These are phyloP conservation scores for Copidosoma floridanum DNA, from an alignment of 1,140 invertebrate genomes.

Conservation along the genomic window DNA sequence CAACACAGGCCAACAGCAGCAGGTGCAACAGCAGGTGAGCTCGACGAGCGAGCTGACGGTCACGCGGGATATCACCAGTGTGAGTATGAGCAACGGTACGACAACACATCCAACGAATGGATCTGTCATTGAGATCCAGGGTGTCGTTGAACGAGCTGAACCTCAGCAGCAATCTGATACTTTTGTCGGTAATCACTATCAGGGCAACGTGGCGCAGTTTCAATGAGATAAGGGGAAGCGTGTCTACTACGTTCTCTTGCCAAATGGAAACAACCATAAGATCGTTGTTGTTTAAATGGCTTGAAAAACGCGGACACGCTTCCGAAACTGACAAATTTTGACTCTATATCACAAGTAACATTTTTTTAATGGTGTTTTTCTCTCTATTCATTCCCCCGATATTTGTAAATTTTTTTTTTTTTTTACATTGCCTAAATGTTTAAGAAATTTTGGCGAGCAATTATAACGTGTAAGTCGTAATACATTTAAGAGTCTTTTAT, in stretches of 20 bases:
- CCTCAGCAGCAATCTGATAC: slow-evolving; percentile 31
- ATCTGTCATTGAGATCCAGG: slow-evolving; percentile 48
- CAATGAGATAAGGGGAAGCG: slow-evolving; percentile 57
- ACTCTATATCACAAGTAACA: background rate
- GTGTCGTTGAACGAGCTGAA: slow-evolving; percentile 46
- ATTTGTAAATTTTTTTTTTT: background rate
- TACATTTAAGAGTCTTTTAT: too few relatives aligned
- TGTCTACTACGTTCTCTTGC: slow-evolving; percentile 56
- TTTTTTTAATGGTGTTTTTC: too few relatives aligned
- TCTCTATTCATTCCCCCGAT: background rate
- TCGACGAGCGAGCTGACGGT: slow-evolving; percentile 22
- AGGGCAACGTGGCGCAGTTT: slow-evolving; percentile 50
- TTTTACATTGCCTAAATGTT: too few relatives aligned
- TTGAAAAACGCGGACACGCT: slow-evolving; percentile 38
- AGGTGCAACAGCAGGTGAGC: slow-evolving; percentile 21
- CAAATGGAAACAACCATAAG: slow-evolving; percentile 54
- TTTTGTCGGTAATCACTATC: slow-evolving; percentile 46
- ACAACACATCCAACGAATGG: slow-evolving; percentile 37
- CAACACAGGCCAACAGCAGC: slow-evolving; percentile 19
- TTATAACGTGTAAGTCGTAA: too few relatives aligned
- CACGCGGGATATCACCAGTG: slow-evolving; percentile 23
- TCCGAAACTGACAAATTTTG: slow-evolving; percentile 3
- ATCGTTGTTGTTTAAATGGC: slow-evolving; percentile 50
- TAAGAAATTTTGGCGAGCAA: too few relatives aligned
- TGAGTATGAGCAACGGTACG: slow-evolving; percentile 37